Conservation (phyloP, 2,888 invertebrate genomes). For the Psylliodes chrysocephalus region DNA sequence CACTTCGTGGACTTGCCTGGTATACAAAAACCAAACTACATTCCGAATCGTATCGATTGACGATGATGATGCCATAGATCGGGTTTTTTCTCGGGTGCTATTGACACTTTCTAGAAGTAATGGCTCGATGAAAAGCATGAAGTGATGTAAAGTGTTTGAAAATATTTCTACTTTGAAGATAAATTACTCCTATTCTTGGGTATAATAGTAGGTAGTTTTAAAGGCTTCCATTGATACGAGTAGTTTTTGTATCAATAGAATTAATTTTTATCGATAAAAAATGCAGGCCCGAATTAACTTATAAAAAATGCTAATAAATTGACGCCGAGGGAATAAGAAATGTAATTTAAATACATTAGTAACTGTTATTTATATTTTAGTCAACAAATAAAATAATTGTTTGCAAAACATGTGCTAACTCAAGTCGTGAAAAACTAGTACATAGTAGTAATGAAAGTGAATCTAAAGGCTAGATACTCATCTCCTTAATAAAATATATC, state of each 20-base stretch:
- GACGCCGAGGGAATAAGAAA: too few species aligned
- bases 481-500: too few species aligned
- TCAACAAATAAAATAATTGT: too few species aligned
- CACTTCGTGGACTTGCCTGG: not conserved
- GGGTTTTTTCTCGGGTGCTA: slow-evolving; percentile 5
- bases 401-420: too few species aligned
- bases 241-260: not conserved
- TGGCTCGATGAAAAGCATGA: not conserved
- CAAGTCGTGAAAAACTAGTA: too few species aligned
- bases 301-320: too few species aligned
- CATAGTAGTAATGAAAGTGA: too few species aligned
- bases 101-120: slow-evolving; percentile 8
- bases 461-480: too few species aligned
- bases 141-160: not conserved
- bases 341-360: too few species aligned
- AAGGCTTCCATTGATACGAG: not conserved
- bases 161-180: not conserved
- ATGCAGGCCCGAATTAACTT: not conserved
- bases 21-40: slow-evolving; percentile 11
- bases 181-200: not conserved
- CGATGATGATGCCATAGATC: slow-evolving; percentile 19
- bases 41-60: slow-evolving; percentile 3
- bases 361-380: too few species aligned
- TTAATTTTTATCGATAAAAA: not conserved
- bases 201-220: not conserved